Conservation (phyloP, 2,888 invertebrate genomes). For the Taphrorychus bicolor region DNA sequence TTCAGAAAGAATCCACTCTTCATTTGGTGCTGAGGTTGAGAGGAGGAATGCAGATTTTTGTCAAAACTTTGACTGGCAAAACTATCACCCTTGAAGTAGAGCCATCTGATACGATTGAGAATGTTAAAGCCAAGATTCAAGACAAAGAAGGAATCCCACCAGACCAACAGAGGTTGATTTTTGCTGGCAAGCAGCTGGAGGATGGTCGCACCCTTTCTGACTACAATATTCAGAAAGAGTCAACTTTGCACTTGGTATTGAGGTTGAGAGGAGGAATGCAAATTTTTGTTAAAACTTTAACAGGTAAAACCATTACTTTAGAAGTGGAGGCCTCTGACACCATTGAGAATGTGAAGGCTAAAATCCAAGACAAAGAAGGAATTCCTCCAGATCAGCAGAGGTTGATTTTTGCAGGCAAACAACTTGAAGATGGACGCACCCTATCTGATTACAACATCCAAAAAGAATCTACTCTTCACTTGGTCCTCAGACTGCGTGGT, state of each 20-base stretch:
- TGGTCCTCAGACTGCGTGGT: conserved; percentile 31
- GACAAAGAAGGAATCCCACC: conserved; percentile 65
- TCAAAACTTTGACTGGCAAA: conserved; percentile 67
- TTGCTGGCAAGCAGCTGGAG: conserved; percentile 74
- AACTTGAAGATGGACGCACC: conserved; percentile 73
- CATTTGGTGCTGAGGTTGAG: conserved; percentile 33
- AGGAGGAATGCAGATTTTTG: conserved; percentile 64
- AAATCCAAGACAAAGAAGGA: conserved; percentile 66
- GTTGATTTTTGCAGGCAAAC: conserved; percentile 72
- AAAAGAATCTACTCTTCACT: conserved; percentile 74
- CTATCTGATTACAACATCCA: conserved; percentile 94
- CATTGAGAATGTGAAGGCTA: conserved; percentile 70
- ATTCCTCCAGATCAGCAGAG: conserved; percentile 68
- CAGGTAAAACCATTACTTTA: conserved; percentile 65
- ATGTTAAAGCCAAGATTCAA: conserved; percentile 68
- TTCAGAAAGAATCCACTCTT: conserved; percentile 84
- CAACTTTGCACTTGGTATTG: conserved; percentile 91
- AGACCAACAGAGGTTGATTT: conserved; percentile 68
- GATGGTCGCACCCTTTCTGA: conserved; percentile 91
- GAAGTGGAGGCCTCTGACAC: conserved; percentile 68
- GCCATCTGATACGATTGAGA: conserved; percentile 68
- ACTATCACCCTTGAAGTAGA: conserved; percentile 66
- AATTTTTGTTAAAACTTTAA: conserved; percentile 66
- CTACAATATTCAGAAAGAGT: conserved; percentile 93
- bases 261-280: conserved; percentile 90